Conservation (phyloP, 2,888 invertebrate species). For the Hyppa rectilinea region DNA sequence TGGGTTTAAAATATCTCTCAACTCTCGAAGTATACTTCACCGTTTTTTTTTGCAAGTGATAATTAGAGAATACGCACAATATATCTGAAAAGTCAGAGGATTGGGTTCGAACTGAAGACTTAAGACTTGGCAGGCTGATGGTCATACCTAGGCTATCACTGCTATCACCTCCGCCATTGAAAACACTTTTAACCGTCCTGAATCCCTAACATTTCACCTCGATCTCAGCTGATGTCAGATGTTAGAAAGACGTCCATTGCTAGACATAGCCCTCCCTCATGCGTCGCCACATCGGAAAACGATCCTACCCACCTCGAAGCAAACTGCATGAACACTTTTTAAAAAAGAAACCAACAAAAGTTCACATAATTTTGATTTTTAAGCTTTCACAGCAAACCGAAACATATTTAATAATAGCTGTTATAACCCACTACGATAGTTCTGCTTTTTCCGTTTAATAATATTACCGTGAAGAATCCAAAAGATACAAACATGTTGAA, state of each 20-base stretch:
- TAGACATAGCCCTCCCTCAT: background rate
- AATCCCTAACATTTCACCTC: background rate
- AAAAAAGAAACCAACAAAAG: background rate
- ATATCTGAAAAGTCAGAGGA: too few relatives aligned
- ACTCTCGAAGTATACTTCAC: too few relatives aligned
- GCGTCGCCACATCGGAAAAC: background rate
- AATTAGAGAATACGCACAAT: too few relatives aligned
- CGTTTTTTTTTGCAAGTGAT: too few relatives aligned
- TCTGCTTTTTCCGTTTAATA: conserved; percentile 47
- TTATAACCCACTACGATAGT: conserved; percentile 41
- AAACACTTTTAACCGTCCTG: background rate
- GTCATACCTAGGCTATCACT: too few relatives aligned
- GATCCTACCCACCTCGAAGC: background rate
- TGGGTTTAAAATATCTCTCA: too few relatives aligned
- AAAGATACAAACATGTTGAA: conserved; percentile 43
- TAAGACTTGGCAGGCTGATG: too few relatives aligned
- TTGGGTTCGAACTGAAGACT: too few relatives aligned
- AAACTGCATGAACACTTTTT: background rate
- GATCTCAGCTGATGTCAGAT: background rate
- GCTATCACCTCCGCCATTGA: background rate
- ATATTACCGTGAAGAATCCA: conserved; percentile 56
- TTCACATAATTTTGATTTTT: background rate
- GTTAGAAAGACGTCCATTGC: background rate
- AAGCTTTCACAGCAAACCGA: conserved; percentile 27
- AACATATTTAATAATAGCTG: conserved; percentile 35